Conservation (phyloP, 1,140 invertebrate species). For the Drosophila navojoa region DNA sequence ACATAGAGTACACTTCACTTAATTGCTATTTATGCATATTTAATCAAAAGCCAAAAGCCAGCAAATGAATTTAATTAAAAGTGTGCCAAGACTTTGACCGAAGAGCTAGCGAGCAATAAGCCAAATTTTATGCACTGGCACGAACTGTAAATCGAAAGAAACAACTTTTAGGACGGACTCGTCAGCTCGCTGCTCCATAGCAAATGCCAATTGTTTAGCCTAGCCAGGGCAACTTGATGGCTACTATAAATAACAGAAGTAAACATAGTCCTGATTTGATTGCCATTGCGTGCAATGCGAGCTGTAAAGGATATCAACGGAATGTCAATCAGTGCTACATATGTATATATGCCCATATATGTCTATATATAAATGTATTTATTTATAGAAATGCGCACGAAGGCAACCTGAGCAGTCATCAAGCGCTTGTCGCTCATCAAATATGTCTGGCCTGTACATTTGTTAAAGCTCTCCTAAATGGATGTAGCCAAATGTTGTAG, state of each 20-base stretch:
- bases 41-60: conserved; percentile 53
- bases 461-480: conserved; percentile 47
- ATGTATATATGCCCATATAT: background rate
- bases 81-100: conserved; percentile 11
- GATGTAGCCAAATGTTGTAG: background rate
- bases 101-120: background rate
- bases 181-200: background rate
- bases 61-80: conserved; percentile 51
- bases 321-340: conserved; percentile 31
- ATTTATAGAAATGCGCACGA: conserved; percentile 1
- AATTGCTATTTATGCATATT: conserved; percentile 74
- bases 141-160: conserved; percentile 26
- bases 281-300: conserved; percentile 33
- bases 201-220: conserved; percentile 30
- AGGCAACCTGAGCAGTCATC: conserved; percentile 26
- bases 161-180: conserved; percentile 19
- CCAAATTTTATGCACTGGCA: conserved; percentile 42
- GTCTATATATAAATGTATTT: conserved; percentile 8
- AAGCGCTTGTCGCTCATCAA: conserved; percentile 3
- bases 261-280: conserved; percentile 49
- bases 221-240: background rate
- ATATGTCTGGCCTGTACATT: conserved; percentile 51
- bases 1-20: conserved; percentile 31
- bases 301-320: conserved; percentile 24
- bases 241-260: conserved; percentile 32